These are phyloP conservation scores for Garrulus glandarius DNA, from an alignment of 2,797 vertebrate species.

Conservation along the genomic window DNA sequence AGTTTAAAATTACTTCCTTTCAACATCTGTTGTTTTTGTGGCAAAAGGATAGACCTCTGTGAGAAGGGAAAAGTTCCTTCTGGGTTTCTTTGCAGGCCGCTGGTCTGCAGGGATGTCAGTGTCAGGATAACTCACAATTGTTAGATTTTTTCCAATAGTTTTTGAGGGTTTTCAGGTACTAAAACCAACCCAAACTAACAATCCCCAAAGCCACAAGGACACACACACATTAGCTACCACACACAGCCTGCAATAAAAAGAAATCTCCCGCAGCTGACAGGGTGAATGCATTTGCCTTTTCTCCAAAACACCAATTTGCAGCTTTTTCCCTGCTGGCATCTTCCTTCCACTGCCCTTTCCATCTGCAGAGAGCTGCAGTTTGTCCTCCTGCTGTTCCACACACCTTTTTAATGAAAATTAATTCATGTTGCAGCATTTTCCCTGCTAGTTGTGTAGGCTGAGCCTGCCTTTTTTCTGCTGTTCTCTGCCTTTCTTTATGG, in stretches of 20 bases:
- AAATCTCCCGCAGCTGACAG: not conserved
- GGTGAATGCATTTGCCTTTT: not conserved
- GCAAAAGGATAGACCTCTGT: not conserved
- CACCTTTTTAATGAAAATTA: conserved; percentile 42
- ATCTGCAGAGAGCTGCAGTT: not conserved
- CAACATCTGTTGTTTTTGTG: conserved; percentile 8
- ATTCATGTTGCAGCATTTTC: not conserved
- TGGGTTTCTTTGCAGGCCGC: not conserved
- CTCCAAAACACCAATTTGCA: not conserved
- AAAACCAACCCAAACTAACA: not conserved
- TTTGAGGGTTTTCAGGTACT: not conserved
- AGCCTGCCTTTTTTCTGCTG: not conserved
- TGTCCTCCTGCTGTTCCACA: not conserved
- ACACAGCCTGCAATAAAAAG: not conserved
- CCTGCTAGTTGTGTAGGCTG: not conserved
- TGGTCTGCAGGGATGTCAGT: not conserved
- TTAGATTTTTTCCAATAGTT: not conserved
- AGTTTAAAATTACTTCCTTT: not conserved
- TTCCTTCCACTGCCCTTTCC: not conserved
- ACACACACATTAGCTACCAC: not conserved
- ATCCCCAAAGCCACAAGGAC: not conserved
- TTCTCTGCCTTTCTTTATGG: not conserved
- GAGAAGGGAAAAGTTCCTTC: not conserved
- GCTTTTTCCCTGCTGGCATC: not conserved
- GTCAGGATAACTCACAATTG: not conserved